A percentile compares a stretch with the other conserved stretches of the same genome.
These are phyloP conservation scores for Apteryx mantelli DNA, from an alignment of 2,113 vertebrate genomes.

Conservation along the genomic window DNA sequence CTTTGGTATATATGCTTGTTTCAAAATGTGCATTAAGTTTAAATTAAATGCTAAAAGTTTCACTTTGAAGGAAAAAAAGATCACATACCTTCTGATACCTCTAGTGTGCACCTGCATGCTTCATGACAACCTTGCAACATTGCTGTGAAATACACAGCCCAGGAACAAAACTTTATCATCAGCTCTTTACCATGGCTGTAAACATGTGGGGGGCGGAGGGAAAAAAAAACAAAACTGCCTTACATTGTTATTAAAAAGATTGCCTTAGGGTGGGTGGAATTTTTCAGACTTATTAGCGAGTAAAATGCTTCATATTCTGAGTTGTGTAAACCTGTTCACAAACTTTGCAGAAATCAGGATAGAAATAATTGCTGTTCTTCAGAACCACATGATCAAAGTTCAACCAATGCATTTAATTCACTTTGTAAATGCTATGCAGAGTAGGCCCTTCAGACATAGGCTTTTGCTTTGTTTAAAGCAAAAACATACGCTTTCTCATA, in stretches of 20 bases:
- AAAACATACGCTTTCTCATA: background rate
- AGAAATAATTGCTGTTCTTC: background rate
- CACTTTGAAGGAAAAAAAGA: background rate
- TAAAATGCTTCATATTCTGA: background rate
- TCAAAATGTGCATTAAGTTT: background rate
- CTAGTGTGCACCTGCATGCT: background rate
- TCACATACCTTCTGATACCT: background rate
- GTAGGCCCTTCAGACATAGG: background rate
- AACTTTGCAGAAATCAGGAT: background rate
- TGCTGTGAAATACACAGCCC: background rate
- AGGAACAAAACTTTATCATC: background rate
- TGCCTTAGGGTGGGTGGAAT: background rate
- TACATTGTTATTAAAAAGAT: background rate
- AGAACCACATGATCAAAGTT: background rate
- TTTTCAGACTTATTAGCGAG: background rate
- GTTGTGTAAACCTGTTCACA: background rate
- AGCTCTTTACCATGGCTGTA: background rate
- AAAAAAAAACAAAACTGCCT: background rate
- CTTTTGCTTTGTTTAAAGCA: background rate
- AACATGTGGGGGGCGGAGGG: background rate
- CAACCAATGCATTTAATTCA: background rate
- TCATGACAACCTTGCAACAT: background rate
- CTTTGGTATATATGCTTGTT: background rate
- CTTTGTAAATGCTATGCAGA: background rate
- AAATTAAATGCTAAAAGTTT: background rate